Percentiles rank a stretch among this genome's conserved stretches.
Evolutionary conservation across 2,113 vertebrate genomes (phyloP).

Genomic region (Pteronura brasiliensis): DNA sequence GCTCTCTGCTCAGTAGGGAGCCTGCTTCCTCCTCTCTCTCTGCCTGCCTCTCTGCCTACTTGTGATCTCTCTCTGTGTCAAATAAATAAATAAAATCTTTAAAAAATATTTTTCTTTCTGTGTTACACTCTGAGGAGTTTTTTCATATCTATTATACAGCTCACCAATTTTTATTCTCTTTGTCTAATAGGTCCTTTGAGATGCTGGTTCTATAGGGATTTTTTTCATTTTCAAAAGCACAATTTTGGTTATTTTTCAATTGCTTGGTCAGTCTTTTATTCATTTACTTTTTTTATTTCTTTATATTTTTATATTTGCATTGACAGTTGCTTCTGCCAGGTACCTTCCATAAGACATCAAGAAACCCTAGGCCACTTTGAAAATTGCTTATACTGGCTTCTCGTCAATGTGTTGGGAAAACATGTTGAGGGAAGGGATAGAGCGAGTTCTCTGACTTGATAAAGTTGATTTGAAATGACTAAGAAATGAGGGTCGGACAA

Average conservation of each 20-base stretch:
- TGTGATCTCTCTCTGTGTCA: too few species aligned
- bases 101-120: neutral
- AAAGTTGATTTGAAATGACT: neutral
- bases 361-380: neutral
- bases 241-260: neutral
- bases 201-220: neutral
- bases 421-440: neutral
- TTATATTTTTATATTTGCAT: neutral
- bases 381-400: neutral
- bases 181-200: neutral
- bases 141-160: neutral
- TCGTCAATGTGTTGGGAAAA: neutral
- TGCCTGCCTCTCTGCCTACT: too few species aligned
- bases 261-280: neutral
- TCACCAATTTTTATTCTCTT: neutral
- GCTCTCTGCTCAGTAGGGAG: too few species aligned
- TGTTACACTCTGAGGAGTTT: neutral
- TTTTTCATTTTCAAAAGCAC: neutral
- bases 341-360: neutral
- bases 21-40: too few species aligned
- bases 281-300: neutral
- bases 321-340: neutral
- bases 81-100: too few species aligned
- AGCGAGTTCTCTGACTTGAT: neutral
- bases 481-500: neutral